These are phyloP conservation scores for Lota lota DNA, from an alignment of 2,113 vertebrate species.

Conservation along the genomic window DNA sequence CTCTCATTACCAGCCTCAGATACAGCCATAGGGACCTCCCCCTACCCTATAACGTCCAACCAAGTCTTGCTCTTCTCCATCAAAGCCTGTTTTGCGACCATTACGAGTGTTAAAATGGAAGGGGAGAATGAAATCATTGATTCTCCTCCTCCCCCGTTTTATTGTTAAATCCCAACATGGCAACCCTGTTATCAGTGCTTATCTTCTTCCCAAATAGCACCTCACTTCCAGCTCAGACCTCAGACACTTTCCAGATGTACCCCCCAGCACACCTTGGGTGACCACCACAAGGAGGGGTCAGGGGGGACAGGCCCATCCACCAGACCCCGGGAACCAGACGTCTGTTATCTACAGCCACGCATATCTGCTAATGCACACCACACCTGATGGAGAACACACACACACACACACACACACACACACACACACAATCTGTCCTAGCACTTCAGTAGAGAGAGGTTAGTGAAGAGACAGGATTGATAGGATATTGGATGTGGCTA, in stretches of 20 bases:
- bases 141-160: slow-evolving; percentile 6
- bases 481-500: too few species aligned
- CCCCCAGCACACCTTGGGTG: slow-evolving; percentile 4
- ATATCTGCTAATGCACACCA: slow-evolving; percentile 33
- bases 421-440: slow-evolving; percentile 1
- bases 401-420: slow-evolving; percentile 16
- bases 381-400: slow-evolving; percentile 53
- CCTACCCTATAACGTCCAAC: not conserved
- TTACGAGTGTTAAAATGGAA: slow-evolving; percentile 21
- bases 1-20: slow-evolving; percentile 20
- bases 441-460: too few species aligned
- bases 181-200: slow-evolving; percentile 44
- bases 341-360: slow-evolving; percentile 59
- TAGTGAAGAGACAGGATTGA: too few species aligned
- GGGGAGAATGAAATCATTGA: slow-evolving; percentile 11
- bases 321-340: slow-evolving; percentile 31
- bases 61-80: slow-evolving; percentile 30
- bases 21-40: slow-evolving; percentile 8
- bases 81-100: slow-evolving; percentile 24
- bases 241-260: slow-evolving; percentile 29
- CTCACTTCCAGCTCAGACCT: slow-evolving; percentile 10
- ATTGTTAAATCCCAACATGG: slow-evolving; percentile 8
- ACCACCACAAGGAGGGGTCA: too few species aligned
- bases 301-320: too few species aligned
- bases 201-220: slow-evolving; percentile 37